A percentile compares a stretch with the other conserved stretches of the same genome.
phyloP scores from a whole-genome alignment of 2,113 vertebrate species.

The Callionymus lyra region DNA sequence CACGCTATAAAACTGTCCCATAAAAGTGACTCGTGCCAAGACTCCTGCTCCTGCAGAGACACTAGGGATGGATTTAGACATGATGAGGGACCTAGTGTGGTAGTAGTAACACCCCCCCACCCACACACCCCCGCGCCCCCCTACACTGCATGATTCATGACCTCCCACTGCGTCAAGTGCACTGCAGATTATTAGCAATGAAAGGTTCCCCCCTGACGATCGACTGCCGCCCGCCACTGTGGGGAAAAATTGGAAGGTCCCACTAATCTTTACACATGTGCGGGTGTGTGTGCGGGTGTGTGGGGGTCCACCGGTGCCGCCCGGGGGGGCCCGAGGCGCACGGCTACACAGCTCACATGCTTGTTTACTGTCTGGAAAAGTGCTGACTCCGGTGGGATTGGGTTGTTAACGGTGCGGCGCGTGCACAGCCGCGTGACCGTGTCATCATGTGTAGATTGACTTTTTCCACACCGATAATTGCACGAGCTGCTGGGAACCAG shows the following conservation, averaged over 20 bases:
- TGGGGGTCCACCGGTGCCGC: constrained; percentile 26
- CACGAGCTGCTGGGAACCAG: constrained; percentile 9
- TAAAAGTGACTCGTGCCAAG: too few relatives aligned
- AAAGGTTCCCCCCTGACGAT: constrained; percentile 41
- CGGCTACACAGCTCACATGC: constrained; percentile 29
- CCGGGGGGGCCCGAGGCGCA: constrained; percentile 39
- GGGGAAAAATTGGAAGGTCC: constrained; percentile 49
- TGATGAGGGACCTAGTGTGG: too few relatives aligned
- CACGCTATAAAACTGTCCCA: too few relatives aligned
- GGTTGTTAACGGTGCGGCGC: constrained; percentile 15
- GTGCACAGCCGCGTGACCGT: constrained; percentile 2
- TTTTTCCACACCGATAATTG: constrained; percentile 22
- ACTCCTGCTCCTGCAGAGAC: too few relatives aligned
- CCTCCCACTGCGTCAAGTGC: constrained; percentile 36
- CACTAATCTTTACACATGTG: constrained; percentile 52
- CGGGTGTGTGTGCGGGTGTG: constrained; percentile 17
- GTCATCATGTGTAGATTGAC: constrained; percentile 5
- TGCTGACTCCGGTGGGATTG: constrained; percentile 40
- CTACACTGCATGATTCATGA: constrained; percentile 42
- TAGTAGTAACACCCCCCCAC: neutral
- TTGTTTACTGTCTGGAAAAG: constrained; percentile 31
- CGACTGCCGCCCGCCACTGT: constrained; percentile 37
- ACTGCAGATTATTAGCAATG: constrained; percentile 52
- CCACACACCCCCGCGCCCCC: constrained; percentile 26
- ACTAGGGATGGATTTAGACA: too few relatives aligned